Evolutionary conservation across 2,113 vertebrate species (phyloP).

Genomic region (Entomyzon cyanotis): DNA sequence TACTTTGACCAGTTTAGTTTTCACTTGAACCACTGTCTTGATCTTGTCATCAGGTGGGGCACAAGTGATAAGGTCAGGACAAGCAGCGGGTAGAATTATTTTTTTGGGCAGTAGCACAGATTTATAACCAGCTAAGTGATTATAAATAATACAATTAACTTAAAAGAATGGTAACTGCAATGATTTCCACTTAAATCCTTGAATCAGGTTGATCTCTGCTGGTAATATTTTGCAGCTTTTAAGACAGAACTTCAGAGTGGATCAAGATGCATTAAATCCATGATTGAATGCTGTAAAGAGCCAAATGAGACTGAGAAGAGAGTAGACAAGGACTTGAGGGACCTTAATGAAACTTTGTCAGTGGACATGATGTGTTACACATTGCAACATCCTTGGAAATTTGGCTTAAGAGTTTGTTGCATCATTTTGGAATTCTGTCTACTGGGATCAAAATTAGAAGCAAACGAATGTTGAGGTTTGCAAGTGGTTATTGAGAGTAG

Average conservation of each 20-base stretch:
- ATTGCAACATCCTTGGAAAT: not conserved
- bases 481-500: not conserved
- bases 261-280: not conserved
- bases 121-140: not conserved
- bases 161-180: not conserved
- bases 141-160: not conserved
- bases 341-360: not conserved
- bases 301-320: not conserved
- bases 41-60: not conserved
- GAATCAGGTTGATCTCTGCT: not conserved
- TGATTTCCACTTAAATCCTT: not conserved
- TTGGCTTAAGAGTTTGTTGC: not conserved
- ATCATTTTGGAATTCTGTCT: not conserved
- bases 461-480: not conserved
- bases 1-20: not conserved
- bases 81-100: not conserved
- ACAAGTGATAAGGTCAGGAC: not conserved
- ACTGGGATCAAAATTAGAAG: not conserved
- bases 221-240: not conserved
- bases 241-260: not conserved
- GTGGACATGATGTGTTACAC: not conserved
- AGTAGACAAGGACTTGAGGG: not conserved
- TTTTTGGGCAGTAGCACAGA: not conserved
- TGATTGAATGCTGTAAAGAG: not conserved
- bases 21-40: not conserved